Percentiles rank a stretch among this genome's conserved stretches.
Evolutionary conservation across 2,113 vertebrate genomes (phyloP).

Genomic region (Cyanocitta stelleri): DNA sequence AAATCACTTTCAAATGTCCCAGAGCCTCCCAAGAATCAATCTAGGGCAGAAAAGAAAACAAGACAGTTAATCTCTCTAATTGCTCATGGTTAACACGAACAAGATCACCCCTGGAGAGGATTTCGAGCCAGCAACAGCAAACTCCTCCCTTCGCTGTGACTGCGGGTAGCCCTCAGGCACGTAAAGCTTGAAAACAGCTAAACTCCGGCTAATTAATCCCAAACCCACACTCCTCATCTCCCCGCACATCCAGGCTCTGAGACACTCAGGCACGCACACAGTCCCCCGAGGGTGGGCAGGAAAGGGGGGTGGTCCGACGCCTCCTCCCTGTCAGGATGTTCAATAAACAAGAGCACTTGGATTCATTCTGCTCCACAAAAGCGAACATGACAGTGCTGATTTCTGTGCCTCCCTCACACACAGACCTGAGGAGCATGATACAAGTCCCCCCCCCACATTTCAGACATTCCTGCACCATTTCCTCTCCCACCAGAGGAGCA

Average conservation of each 20-base stretch:
- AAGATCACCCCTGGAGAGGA: slow-evolving; percentile 48
- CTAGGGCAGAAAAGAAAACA: slow-evolving; percentile 60
- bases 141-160: slow-evolving; percentile 40
- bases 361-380: background rate
- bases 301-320: background rate
- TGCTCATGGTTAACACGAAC: slow-evolving; percentile 47
- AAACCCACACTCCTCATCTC: background rate
- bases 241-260: slow-evolving; percentile 22
- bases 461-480: background rate
- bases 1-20: slow-evolving; percentile 55
- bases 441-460: background rate
- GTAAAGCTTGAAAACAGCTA: slow-evolving; percentile 48
- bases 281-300: background rate
- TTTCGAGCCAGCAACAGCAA: slow-evolving; percentile 17
- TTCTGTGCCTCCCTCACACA: background rate
- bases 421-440: background rate
- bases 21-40: slow-evolving; percentile 46
- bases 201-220: slow-evolving; percentile 39
- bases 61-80: slow-evolving; percentile 57
- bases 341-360: background rate
- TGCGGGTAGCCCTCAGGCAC: slow-evolving; percentile 47
- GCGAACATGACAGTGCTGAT: fast-evolving
- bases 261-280: slow-evolving; percentile 23
- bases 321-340: background rate
- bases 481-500: background rate